These are phyloP conservation scores for Drosophila kepulauana DNA, from an alignment of 1,140 invertebrate genomes.

Conservation along the genomic window DNA sequence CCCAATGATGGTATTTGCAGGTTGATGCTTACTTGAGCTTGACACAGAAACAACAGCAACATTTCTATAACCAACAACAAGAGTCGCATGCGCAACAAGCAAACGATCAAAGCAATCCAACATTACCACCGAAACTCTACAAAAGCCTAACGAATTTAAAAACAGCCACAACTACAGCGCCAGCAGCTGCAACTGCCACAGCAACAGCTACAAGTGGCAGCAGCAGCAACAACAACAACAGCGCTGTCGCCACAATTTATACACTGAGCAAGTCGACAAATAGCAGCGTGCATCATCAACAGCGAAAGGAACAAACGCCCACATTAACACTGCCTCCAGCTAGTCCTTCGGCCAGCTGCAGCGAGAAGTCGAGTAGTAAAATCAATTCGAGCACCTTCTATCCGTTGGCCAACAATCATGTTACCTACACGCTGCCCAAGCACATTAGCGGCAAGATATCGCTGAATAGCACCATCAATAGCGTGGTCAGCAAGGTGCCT, in stretches of 20 bases:
- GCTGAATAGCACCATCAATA: conserved; percentile 81
- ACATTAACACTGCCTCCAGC: conserved; percentile 68
- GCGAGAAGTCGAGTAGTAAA: conserved; percentile 70
- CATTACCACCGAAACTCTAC: conserved; percentile 85
- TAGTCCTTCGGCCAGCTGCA: conserved; percentile 46
- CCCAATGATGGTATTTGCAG: conserved; percentile 41
- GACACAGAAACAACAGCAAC: conserved; percentile 80
- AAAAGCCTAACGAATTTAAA: conserved; percentile 85
- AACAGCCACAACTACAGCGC: conserved; percentile 53
- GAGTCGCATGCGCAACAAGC: conserved; percentile 57
- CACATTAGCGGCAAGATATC: conserved; percentile 82
- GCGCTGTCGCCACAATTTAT: conserved; percentile 72
- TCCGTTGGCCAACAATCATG: conserved; percentile 81
- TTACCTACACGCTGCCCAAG: conserved; percentile 84
- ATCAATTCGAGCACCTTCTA: conserved; percentile 84
- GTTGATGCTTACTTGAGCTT: conserved; percentile 83
- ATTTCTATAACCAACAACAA: conserved; percentile 73
- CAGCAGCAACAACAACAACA: conserved; percentile 46
- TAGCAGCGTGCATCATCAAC: conserved; percentile 37
- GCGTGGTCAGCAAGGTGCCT: conserved; percentile 84
- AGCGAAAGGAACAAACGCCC: conserved; percentile 70
- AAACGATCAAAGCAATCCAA: conserved; percentile 79
- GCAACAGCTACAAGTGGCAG: conserved; percentile 13
- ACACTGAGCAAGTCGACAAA: conserved; percentile 67
- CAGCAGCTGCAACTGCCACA: conserved; percentile 41